phyloP scores from a whole-genome alignment of 2,113 vertebrate genomes.

The Pristiophorus japonicus region DNA sequence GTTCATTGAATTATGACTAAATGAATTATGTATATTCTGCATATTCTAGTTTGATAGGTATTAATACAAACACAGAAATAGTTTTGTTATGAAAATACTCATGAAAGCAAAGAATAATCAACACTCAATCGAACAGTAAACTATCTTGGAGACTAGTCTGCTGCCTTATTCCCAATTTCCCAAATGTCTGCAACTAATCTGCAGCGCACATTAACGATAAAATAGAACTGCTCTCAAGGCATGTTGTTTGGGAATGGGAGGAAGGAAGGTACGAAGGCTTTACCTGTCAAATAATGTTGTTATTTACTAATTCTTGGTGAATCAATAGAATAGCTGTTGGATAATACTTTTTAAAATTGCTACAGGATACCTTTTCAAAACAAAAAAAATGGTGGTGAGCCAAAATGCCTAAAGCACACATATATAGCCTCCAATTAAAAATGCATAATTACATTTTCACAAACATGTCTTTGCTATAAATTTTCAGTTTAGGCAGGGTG shows the following conservation, averaged over 20 bases:
- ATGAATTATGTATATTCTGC: background rate
- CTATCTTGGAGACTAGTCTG: background rate
- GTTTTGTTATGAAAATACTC: background rate
- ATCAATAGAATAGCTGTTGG: background rate
- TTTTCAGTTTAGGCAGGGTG: background rate
- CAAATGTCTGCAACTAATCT: background rate
- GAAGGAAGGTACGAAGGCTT: background rate
- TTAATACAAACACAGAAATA: background rate
- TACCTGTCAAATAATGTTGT: background rate
- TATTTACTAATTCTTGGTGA: background rate
- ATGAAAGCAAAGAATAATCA: background rate
- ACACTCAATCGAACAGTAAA: background rate
- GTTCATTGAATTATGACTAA: background rate
- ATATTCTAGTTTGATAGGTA: background rate
- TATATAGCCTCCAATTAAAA: background rate
- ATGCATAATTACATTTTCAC: too few relatives aligned
- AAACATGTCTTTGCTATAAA: background rate
- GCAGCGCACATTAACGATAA: background rate
- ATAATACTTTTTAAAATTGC: background rate
- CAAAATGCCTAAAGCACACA: background rate
- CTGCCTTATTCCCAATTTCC: background rate
- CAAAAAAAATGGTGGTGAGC: background rate
- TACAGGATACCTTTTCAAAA: background rate
- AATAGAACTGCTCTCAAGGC: background rate
- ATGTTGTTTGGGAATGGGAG: background rate